Base-by-base conservation (phyloP, 2,113 vertebrate genomes). In the Epinephelus lanceolatus region DNA sequence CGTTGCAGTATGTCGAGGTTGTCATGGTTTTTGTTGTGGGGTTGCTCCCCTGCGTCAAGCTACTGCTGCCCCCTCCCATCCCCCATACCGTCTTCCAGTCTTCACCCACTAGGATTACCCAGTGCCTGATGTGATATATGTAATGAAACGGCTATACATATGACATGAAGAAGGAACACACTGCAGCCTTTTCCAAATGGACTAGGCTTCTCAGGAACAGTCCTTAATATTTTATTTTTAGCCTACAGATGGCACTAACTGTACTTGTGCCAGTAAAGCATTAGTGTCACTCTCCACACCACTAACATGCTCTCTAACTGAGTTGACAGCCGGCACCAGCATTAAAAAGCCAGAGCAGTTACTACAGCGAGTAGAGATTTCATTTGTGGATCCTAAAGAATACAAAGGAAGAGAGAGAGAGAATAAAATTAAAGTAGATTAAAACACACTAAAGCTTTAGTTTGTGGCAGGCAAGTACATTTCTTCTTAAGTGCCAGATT, bases 11-110 rank as follows among this genome's bases (percentile, higher is more conserved):
- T 74, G 67, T 72, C 75, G 53, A 80, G 45, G 15, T 65, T 56
- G 65, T 71, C 57, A 52, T 85, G 62, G 62, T 68, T 76, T 80
- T 84, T 65, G 61, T 74, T 74, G 70, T 57, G 65, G 69, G 63
- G 37, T 77, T 63, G 72, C 40, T 71, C 40, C 45, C 59, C 47
- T 56, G 14, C 6, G 33, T 75, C 40, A 80, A 52, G 19, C 63
- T 72, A 9, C 19, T 23, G 73, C 51, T 21, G 0, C 5, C 7
- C 12, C 27, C 55, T 47, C 10, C 11, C 21, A 7, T 47, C 11
- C 9, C 17, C 40, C 12, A 2, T 45, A 17, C 19, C 21, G 19
- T 63, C 1, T 13, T 10, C 33, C 14, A 40, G 57, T 45, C 52
- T 45, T 53, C 27, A 57, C 3, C n/a, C 18, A 56, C 18, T 37